Conservation (phyloP, 2,113 vertebrate genomes). For the Pomatostomus ruficeps region DNA sequence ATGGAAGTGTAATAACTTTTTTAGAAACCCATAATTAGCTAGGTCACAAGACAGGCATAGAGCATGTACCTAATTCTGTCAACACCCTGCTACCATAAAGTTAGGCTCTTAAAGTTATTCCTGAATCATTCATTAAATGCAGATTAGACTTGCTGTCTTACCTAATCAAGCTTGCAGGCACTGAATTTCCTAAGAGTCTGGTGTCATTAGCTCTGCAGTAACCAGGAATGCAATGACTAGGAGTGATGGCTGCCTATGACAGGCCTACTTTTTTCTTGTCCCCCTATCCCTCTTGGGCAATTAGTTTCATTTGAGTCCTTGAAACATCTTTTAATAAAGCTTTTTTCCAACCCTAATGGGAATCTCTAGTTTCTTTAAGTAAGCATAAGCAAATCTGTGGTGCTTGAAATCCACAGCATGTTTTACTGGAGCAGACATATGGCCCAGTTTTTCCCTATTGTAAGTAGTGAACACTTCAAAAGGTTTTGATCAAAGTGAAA, state of each 20-base stretch:
- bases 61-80: not conserved
- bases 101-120: not conserved
- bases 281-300: not conserved
- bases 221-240: not conserved
- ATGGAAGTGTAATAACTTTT: not conserved
- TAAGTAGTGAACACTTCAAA: not conserved
- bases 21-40: not conserved
- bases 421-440: not conserved
- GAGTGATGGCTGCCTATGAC: not conserved
- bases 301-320: not conserved
- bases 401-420: not conserved
- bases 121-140: constrained; percentile 32
- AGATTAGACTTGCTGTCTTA: constrained; percentile 27
- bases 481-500: not conserved
- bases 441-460: not conserved
- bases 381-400: not conserved
- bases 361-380: not conserved
- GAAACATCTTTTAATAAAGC: not conserved
- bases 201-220: not conserved
- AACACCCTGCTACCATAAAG: not conserved
- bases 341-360: not conserved
- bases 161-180: constrained; percentile 1
- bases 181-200: not conserved
- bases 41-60: not conserved
- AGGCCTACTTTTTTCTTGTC: not conserved